Conservation (phyloP, 2,888 invertebrate species). For the Hemicrepidius hirtus region DNA sequence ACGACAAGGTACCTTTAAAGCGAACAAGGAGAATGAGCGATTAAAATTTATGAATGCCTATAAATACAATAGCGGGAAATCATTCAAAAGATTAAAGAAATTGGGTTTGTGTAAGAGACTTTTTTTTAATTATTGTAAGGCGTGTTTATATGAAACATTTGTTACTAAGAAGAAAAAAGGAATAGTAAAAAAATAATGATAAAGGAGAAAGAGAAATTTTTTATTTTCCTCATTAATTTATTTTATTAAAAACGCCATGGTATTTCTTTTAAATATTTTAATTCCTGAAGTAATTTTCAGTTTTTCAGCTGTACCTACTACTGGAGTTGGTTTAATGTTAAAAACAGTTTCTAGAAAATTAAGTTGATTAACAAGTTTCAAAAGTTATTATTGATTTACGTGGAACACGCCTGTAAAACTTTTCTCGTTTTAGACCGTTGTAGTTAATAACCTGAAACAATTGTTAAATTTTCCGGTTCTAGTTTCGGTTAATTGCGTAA, state of each 20-base stretch:
- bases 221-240: too few species aligned
- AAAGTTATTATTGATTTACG: constrained; percentile 38
- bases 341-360: constrained; percentile 37
- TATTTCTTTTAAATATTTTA: background rate
- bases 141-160: too few species aligned
- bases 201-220: too few species aligned
- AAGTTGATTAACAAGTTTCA: constrained; percentile 34
- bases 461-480: constrained; percentile 21
- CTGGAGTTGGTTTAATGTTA: constrained; percentile 9
- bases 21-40: constrained; percentile 18
- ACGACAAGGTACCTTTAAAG: constrained; percentile 27
- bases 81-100: background rate
- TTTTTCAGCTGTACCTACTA: background rate
- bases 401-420: constrained; percentile 23
- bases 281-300: background rate
- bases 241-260: too few species aligned
- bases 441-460: constrained; percentile 32
- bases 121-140: too few species aligned
- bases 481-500: constrained; percentile 15
- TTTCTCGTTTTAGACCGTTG: constrained; percentile 28
- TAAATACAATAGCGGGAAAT: constrained; percentile 22
- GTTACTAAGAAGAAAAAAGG: too few species aligned
- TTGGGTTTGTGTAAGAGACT: background rate
- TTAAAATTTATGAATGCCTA: constrained; percentile 27
- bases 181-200: too few species aligned